Evolutionary conservation across 37 sponge, comb jelly and placozoan species (phyloP).

Genomic region (Chondrilla cf. caribensis): DNA sequence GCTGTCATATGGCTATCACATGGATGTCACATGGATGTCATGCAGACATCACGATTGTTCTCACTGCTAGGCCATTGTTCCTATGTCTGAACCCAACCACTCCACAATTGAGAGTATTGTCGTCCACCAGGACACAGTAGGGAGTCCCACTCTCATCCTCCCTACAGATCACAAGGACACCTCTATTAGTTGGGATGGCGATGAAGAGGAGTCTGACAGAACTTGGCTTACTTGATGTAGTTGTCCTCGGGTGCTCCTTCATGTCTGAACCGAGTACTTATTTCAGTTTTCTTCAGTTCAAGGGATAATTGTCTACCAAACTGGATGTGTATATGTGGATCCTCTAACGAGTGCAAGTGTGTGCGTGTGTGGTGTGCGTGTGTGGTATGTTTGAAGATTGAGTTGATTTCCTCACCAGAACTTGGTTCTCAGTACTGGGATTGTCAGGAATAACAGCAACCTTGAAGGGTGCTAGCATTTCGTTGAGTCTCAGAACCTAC

Average conservation of each 20-base stretch:
- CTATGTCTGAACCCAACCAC: slow-evolving; percentile 14
- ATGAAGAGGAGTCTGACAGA: neutral
- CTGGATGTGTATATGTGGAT: neutral
- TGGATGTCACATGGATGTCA: neutral
- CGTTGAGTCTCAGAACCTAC: neutral
- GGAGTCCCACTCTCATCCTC: slow-evolving; percentile 73
- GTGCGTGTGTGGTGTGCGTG: too few species aligned
- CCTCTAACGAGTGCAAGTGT: neutral
- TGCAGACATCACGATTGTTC: neutral
- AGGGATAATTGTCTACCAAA: slow-evolving; percentile 6
- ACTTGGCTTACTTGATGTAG: neutral
- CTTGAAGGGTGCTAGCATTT: slow-evolving; percentile 1
- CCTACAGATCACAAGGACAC: slow-evolving; percentile 13
- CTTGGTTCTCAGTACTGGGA: neutral
- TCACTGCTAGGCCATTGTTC: neutral
- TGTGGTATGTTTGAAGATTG: too few species aligned
- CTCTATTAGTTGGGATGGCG: neutral
- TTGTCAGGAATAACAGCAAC: neutral
- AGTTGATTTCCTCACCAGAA: neutral
- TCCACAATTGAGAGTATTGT: slow-evolving; percentile 37
- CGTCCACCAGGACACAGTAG: slow-evolving; percentile 41
- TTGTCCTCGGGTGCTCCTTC: neutral
- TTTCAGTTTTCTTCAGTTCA: neutral
- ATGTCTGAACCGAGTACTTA: neutral
- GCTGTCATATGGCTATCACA: neutral